Percentiles rank a stretch among this genome's conserved stretches.
phyloP scores from a whole-genome alignment of 2,113 vertebrate species.

The Lampris megalopsis region DNA sequence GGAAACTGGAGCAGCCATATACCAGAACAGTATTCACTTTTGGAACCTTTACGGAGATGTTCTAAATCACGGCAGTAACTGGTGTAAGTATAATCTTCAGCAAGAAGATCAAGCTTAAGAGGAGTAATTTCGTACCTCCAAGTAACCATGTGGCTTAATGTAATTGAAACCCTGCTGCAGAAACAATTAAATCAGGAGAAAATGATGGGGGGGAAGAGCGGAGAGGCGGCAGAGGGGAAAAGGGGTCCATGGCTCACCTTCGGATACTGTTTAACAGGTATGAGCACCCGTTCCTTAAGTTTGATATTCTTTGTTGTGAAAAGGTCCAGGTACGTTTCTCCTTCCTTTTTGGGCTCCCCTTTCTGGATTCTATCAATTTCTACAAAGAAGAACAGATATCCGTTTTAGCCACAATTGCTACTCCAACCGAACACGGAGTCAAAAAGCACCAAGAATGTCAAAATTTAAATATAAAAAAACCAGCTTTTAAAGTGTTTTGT shows the following conservation, averaged over 20 bases:
- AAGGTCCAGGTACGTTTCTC: conserved; percentile 94
- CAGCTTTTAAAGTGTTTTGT: neutral
- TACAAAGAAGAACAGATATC: conserved; percentile 74
- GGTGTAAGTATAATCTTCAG: conserved; percentile 55
- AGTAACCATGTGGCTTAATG: conserved; percentile 59
- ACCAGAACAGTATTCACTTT: conserved; percentile 28
- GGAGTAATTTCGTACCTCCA: conserved; percentile 59
- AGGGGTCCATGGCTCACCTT: conserved; percentile 84
- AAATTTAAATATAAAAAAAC: neutral
- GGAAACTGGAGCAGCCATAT: neutral
- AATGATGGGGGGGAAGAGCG: neutral
- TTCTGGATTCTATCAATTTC: conserved; percentile 98
- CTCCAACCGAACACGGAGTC: conserved; percentile 16
- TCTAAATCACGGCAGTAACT: conserved; percentile 37
- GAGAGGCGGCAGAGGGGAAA: neutral
- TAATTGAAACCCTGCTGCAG: conserved; percentile 59
- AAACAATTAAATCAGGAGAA: conserved; percentile 56
- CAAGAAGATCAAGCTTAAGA: conserved; percentile 55
- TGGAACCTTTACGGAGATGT: conserved; percentile 35
- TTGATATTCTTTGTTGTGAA: conserved; percentile 99
- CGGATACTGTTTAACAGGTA: conserved; percentile 97
- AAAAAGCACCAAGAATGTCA: conserved; percentile 7
- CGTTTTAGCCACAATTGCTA: conserved; percentile 11
- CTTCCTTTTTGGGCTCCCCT: conserved; percentile 90
- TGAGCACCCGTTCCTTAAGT: conserved; percentile 95